A percentile compares a stretch with the other conserved stretches of the same genome.
Evolutionary conservation across 2,888 invertebrate species (phyloP).

Genomic region (Eupithecia subfuscata): DNA sequence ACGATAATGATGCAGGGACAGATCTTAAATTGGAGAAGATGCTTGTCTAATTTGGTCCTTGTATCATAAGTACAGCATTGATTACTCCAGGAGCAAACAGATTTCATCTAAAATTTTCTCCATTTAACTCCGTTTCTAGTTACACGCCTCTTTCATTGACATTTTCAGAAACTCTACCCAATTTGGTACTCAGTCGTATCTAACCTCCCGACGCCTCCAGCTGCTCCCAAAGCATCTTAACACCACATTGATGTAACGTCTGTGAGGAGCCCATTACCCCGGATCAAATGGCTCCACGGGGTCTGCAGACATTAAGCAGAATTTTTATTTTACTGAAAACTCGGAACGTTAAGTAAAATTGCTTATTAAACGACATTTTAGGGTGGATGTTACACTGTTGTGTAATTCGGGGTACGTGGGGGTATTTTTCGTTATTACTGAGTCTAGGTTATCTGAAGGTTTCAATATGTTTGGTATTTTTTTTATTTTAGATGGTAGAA

Average conservation of each 20-base stretch:
- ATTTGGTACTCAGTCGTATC: constrained; percentile 13
- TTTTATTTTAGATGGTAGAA: background rate
- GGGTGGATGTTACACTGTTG: constrained; percentile 31
- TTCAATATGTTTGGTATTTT: background rate
- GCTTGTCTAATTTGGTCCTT: no score
- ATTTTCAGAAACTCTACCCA: background rate
- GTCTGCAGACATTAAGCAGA: constrained; percentile 65
- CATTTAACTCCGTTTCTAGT: background rate
- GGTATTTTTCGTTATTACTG: background rate
- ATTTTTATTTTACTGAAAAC: constrained; percentile 66
- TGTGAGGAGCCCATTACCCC: constrained; percentile 64
- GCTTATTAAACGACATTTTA: constrained; percentile 58
- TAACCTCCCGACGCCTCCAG: background rate
- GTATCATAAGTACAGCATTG: no score
- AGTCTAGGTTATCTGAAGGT: background rate
- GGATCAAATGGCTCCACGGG: constrained; percentile 69
- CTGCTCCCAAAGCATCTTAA: constrained; percentile 52
- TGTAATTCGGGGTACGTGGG: background rate
- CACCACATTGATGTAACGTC: constrained; percentile 65
- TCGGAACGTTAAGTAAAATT: constrained; percentile 55
- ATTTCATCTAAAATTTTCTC: background rate
- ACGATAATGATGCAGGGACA: no score
- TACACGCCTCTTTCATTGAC: background rate
- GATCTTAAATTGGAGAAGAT: no score
- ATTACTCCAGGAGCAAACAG: background rate